These are phyloP conservation scores for Gila robusta DNA, from an alignment of 2,797 vertebrate species.

Conservation along the genomic window DNA sequence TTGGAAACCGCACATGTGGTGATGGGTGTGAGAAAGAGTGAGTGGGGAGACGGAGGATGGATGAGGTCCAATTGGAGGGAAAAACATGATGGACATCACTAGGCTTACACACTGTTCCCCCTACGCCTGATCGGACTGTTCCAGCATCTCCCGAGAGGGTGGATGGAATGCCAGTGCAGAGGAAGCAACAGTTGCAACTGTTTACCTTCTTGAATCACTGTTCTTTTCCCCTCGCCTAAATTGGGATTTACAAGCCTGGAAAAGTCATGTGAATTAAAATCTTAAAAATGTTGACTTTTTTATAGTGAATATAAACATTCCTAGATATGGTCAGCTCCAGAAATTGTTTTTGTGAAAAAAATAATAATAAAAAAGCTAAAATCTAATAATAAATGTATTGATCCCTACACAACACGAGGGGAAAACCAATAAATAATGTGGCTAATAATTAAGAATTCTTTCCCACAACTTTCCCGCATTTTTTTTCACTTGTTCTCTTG, in stretches of 20 bases:
- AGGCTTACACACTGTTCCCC: constrained; percentile 49
- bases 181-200: constrained; percentile 57
- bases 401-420: too few relatives aligned
- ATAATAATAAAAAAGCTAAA: neutral
- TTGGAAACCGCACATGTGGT: constrained; percentile 14
- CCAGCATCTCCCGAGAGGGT: constrained; percentile 55
- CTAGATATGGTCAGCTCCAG: neutral
- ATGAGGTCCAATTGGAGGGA: constrained; percentile 58
- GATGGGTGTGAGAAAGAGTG: constrained; percentile 44
- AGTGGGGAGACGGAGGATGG: constrained; percentile 60
- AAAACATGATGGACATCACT: constrained; percentile 47
- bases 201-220: constrained; percentile 60
- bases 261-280: neutral
- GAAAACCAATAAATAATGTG: too few relatives aligned
- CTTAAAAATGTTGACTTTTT: neutral
- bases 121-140: constrained; percentile 44
- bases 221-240: constrained; percentile 8
- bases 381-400: neutral
- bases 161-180: constrained; percentile 46
- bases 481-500: neutral
- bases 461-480: neutral
- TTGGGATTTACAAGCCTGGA: neutral
- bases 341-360: neutral
- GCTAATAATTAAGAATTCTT: neutral
- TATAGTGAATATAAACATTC: neutral